Conservation (phyloP, 2,797 vertebrate genomes). For the Catharus ustulatus region DNA sequence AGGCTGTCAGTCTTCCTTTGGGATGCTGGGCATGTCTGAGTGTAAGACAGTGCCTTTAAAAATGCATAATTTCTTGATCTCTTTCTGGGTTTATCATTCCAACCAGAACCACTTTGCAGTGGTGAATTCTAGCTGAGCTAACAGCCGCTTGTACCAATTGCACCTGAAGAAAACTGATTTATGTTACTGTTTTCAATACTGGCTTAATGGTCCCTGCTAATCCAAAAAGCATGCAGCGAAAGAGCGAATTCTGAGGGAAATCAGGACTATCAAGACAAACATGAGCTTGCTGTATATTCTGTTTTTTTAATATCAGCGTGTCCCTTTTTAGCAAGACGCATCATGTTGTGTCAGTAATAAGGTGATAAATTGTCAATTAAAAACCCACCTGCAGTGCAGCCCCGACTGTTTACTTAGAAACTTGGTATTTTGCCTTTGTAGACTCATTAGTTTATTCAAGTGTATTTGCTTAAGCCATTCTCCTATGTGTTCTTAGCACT, state of each 20-base stretch:
- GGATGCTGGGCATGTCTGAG: background rate
- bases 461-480: background rate
- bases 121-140: background rate
- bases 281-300: accelerated
- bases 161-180: background rate
- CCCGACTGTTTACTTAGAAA: background rate
- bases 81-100: background rate
- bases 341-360: background rate
- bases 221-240: background rate
- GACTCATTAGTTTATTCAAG: background rate
- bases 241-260: background rate
- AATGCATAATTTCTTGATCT: background rate
- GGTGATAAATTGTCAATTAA: background rate
- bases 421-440: background rate
- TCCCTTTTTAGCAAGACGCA: background rate
- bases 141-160: background rate
- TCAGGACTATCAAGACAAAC: background rate
- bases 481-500: background rate
- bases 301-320: background rate
- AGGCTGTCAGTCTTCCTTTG: conserved; percentile 3
- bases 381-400: background rate
- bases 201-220: background rate
- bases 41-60: conserved; percentile 14
- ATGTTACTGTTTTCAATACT: background rate
- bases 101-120: background rate